These are phyloP conservation scores for Tetramorium bicarinatum DNA, from an alignment of 2,888 invertebrate species.

Conservation along the genomic window DNA sequence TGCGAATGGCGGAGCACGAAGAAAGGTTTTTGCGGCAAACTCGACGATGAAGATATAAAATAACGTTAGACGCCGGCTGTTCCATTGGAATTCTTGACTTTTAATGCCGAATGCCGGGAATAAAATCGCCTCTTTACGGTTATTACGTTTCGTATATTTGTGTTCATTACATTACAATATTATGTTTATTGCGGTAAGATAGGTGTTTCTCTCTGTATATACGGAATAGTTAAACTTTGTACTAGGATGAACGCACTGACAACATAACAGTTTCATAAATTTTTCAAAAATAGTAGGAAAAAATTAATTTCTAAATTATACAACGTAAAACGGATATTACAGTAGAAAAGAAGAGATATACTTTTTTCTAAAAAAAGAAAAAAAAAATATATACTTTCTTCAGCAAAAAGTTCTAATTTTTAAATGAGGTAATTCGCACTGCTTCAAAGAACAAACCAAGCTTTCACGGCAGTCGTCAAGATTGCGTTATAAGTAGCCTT, in stretches of 20 bases:
- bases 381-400: background rate
- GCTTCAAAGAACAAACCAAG: background rate
- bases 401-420: background rate
- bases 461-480: background rate
- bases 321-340: background rate
- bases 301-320: background rate
- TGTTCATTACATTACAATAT: conserved; percentile 15
- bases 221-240: background rate
- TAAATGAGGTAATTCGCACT: background rate
- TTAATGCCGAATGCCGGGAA: conserved; percentile 11
- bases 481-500: conserved; percentile 50
- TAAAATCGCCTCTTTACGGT: conserved; percentile 29
- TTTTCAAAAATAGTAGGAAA: background rate
- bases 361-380: background rate
- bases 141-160: conserved; percentile 20
- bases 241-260: background rate
- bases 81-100: conserved; percentile 15
- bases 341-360: background rate
- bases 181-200: conserved; percentile 12
- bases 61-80: conserved; percentile 11
- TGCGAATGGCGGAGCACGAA: conserved; percentile 12
- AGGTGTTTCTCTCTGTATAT: background rate
- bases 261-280: conserved; percentile 10
- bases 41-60: conserved; percentile 42
- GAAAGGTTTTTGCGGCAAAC: background rate